A percentile compares a stretch with the other conserved stretches of the same genome.
Conservation (phyloP, 2,888 invertebrate species). For the Hemistola chrysoprasaria region DNA sequence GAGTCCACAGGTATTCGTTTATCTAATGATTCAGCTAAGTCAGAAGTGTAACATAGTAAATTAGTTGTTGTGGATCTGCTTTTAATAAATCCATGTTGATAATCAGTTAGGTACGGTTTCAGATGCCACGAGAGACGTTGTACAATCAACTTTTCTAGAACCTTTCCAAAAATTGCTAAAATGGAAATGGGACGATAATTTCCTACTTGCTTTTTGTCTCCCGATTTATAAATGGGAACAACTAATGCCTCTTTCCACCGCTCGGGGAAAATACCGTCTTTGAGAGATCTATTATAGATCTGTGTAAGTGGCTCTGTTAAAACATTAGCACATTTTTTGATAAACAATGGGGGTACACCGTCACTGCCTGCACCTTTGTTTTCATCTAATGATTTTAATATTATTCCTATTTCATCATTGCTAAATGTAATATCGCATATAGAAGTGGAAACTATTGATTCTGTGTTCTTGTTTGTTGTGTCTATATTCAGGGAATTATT, state of each 20-base stretch:
- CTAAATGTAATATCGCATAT: not conserved
- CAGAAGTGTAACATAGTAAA: slow-evolving; percentile 1
- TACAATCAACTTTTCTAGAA: not conserved
- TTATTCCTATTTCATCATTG: not conserved
- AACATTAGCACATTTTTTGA: not conserved
- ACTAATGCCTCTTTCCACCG: not conserved
- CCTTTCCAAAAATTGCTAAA: not conserved
- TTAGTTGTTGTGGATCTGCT: not conserved
- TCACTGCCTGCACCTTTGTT: slow-evolving; percentile 2
- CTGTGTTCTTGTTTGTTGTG: not conserved
- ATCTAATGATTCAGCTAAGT: not conserved
- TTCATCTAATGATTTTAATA: slow-evolving; percentile 2
- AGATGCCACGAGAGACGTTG: slow-evolving; percentile 1
- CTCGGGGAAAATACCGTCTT: not conserved
- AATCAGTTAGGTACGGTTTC: not conserved
- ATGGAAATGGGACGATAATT: slow-evolving; percentile 3
- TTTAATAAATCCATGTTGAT: slow-evolving; percentile 1
- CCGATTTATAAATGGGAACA: not conserved
- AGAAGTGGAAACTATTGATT: not conserved
- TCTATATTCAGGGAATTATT: no score
- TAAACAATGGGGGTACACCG: slow-evolving; percentile 2
- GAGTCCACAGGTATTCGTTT: not conserved
- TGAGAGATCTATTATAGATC: slow-evolving; percentile 1
- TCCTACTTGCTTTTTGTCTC: not conserved
- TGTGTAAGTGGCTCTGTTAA: not conserved